Base-by-base conservation (phyloP, 1,140 invertebrate genomes). In the Ceratina calcarata region DNA sequence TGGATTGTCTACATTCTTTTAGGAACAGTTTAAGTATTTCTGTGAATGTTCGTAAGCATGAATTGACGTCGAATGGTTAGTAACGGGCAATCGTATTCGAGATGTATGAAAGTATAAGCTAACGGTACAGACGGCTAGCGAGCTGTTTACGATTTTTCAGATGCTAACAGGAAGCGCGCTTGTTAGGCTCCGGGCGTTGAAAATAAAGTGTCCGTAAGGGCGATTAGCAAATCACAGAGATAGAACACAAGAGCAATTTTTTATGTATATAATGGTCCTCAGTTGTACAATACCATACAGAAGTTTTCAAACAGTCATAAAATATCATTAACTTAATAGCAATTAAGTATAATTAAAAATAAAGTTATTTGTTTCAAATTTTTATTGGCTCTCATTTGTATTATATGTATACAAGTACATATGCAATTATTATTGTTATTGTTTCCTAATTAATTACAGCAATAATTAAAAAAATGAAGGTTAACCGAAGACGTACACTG, bases 61-160 rank as follows among this genome's bases (percentile, higher is more conserved):
- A 20, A 18, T 60, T 13, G 49, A 22, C 37, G 57, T 49, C 27
- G 37, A 71, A 60, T 55, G 57, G 67, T 68, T 49, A 51, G 22
- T 53, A 49, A 8, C 32, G 71, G 55, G 61, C 71, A 71, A 74
- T 79, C 80, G 84, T 85, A 86, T 86, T 84, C 82, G 81, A 82
- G 81, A 88, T 69, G 77, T 85, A n/a, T 57, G 73, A 82, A 87
- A 88, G 88, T 83, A 85, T 85, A 82, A 80, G 68, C 78, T 90
- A 90, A 91, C 89, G 89, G 90, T 90, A 90, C 88, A 88, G 71
- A 81, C 89, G 83, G 85, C 83, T 83, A 80, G 3, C 32, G 45
- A 68, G 69, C 55, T 77, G 78, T 71, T 82, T 81, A 86, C 60
- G 74, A 81, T 81, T 81, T 87, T 84, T 67, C 66, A 69, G 49